Conservation (phyloP, 1,140 invertebrate species). For the Dendrolimus kikuchii region DNA sequence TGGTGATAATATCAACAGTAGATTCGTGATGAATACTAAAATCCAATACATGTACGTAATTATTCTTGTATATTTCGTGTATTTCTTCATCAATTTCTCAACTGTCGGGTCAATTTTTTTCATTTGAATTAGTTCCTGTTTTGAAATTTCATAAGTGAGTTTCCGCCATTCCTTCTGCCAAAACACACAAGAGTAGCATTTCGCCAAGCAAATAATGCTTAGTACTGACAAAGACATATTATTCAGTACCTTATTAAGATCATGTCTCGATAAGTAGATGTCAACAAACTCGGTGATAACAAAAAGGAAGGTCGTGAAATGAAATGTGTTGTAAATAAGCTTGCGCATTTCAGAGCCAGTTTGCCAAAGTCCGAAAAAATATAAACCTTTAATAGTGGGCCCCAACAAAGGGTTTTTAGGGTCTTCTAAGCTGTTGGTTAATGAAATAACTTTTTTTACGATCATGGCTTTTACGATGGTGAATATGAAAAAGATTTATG, state of each 20-base stretch:
- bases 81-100: conserved; percentile 21
- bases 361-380: conserved; percentile 41
- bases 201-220: conserved; percentile 26
- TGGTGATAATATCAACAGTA: conserved; percentile 26
- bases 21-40: conserved; percentile 27
- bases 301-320: conserved; percentile 28
- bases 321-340: conserved; percentile 21
- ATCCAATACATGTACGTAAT: conserved; percentile 39
- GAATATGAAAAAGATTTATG: conserved; percentile 4
- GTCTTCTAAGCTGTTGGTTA: conserved; percentile 27
- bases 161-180: conserved; percentile 11
- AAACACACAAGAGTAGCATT: conserved; percentile 22
- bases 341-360: conserved; percentile 20
- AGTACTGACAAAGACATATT: conserved; percentile 37
- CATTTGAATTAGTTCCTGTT: conserved; percentile 22
- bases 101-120: conserved; percentile 14
- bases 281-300: conserved; percentile 35
- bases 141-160: conserved; percentile 16
- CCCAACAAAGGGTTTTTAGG: conserved; percentile 40
- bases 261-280: conserved; percentile 31
- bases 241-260: conserved; percentile 34
- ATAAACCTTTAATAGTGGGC: conserved; percentile 41
- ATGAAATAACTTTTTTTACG: conserved; percentile 15
- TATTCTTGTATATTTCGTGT: conserved; percentile 33
- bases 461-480: conserved; percentile 8